Conservation (phyloP, 1,140 invertebrate species). For the Dendrolimus punctatus region DNA sequence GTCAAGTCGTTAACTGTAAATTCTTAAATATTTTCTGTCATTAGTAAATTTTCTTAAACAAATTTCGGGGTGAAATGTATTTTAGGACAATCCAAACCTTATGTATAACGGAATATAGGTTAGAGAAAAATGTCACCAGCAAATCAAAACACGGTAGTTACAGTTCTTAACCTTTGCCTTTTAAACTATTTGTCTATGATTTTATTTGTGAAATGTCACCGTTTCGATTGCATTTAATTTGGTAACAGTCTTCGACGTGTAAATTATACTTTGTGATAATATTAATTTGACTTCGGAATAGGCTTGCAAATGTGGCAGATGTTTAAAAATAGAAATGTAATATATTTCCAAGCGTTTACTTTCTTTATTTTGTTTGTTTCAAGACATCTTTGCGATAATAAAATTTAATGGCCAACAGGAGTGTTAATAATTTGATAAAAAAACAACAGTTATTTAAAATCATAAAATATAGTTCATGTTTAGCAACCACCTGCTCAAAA, state of each 20-base stretch:
- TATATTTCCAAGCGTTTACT: too few relatives aligned
- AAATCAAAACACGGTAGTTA: constrained; percentile 4
- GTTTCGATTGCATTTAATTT: constrained; percentile 17
- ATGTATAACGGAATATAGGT: constrained; percentile 4
- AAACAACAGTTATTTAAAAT: too few relatives aligned
- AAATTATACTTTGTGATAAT: constrained; percentile 19
- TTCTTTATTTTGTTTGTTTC: too few relatives aligned
- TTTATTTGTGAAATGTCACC: constrained; percentile 50
- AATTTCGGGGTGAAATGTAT: neutral
- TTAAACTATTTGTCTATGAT: constrained; percentile 37
- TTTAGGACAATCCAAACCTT: constrained; percentile 5
- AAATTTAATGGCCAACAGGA: too few relatives aligned
- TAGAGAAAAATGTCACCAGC: constrained; percentile 2
- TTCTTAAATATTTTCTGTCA: constrained; percentile 41
- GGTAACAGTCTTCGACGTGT: constrained; percentile 22
- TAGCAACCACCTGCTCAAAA: too few relatives aligned
- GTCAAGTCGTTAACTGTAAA: constrained; percentile 38
- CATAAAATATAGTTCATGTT: too few relatives aligned
- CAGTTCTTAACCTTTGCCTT: constrained; percentile 28
- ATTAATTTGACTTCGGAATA: constrained; percentile 10
- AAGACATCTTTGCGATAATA: too few relatives aligned
- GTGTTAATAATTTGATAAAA: too few relatives aligned
- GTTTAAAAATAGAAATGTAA: constrained; percentile 1
- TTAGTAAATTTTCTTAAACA: constrained; percentile 13
- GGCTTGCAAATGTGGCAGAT: constrained; percentile 14